Evolutionary conservation across 2,888 invertebrate species (phyloP).

Genomic region (Dynastes maya): DNA sequence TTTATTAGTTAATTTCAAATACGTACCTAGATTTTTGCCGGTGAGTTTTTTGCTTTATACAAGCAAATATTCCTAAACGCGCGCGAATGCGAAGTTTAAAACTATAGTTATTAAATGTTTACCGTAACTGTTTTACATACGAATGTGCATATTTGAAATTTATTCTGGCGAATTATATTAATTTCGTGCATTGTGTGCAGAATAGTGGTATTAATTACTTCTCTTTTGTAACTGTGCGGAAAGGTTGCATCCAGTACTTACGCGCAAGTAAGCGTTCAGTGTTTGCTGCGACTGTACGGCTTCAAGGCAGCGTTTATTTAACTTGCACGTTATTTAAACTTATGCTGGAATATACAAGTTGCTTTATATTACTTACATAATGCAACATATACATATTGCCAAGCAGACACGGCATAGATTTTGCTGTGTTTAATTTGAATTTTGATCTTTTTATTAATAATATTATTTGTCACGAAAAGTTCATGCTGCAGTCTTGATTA

Average conservation of each 20-base stretch:
- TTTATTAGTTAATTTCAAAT: slow-evolving; percentile 1
- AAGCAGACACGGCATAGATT: too few relatives aligned
- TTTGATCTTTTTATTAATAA: too few relatives aligned
- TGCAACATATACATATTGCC: too few relatives aligned
- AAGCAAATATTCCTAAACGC: slow-evolving; percentile 1
- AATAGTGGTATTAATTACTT: neutral
- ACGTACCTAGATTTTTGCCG: neutral
- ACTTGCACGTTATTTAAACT: neutral
- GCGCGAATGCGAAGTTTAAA: slow-evolving; percentile 17
- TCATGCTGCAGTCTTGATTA: too few relatives aligned
- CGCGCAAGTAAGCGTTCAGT: neutral
- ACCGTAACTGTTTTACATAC: neutral
- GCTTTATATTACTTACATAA: too few relatives aligned
- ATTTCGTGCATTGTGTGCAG: neutral
- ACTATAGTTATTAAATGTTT: slow-evolving; percentile 33
- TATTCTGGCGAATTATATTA: slow-evolving; percentile 1
- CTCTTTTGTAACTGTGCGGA: neutral
- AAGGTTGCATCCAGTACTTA: neutral
- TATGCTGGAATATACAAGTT: neutral
- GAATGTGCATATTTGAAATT: neutral
- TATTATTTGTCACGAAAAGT: too few relatives aligned
- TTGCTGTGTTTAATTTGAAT: too few relatives aligned
- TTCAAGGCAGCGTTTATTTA: neutral
- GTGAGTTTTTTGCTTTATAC: neutral
- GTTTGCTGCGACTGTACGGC: neutral